Evolutionary conservation across 2,797 vertebrate genomes (phyloP).

Genomic region (Ctenopoma kingsleyae): DNA sequence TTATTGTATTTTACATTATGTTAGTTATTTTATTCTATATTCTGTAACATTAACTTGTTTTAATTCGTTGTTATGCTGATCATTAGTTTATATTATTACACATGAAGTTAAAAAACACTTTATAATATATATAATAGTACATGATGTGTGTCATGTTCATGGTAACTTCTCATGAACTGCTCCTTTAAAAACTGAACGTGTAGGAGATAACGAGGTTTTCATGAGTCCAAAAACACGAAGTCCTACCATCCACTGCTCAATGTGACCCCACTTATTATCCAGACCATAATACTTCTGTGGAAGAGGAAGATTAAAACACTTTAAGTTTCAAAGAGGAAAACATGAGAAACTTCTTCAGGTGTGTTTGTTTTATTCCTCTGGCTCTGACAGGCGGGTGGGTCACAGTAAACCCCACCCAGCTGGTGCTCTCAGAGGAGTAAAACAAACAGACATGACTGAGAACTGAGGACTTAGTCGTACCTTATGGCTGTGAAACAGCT

Average conservation of each 20-base stretch:
- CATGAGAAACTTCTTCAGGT: background rate
- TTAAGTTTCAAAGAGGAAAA: background rate
- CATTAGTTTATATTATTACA: too few species aligned
- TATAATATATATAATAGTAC: too few species aligned
- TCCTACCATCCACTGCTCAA: constrained; percentile 98
- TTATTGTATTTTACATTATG: too few species aligned
- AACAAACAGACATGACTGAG: constrained; percentile 2
- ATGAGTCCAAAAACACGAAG: background rate
- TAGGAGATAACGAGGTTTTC: constrained; percentile 17
- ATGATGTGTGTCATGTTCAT: too few species aligned
- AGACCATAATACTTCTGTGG: constrained; percentile 94
- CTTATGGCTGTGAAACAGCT: constrained; percentile 95
- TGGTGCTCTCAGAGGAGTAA: background rate
- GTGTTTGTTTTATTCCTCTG: background rate
- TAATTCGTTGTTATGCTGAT: too few species aligned
- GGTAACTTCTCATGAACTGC: background rate
- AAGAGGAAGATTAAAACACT: constrained; percentile 6
- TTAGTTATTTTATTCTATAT: too few species aligned
- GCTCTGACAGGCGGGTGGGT: background rate
- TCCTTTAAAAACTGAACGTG: background rate
- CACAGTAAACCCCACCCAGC: background rate
- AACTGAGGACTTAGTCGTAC: constrained; percentile 79
- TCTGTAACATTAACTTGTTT: too few species aligned
- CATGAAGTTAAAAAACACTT: too few species aligned
- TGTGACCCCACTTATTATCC: constrained; percentile 96